A percentile compares a stretch with the other conserved stretches of the same genome.
phyloP scores from a whole-genome alignment of 2,113 vertebrate species.

The Alosa alosa region DNA sequence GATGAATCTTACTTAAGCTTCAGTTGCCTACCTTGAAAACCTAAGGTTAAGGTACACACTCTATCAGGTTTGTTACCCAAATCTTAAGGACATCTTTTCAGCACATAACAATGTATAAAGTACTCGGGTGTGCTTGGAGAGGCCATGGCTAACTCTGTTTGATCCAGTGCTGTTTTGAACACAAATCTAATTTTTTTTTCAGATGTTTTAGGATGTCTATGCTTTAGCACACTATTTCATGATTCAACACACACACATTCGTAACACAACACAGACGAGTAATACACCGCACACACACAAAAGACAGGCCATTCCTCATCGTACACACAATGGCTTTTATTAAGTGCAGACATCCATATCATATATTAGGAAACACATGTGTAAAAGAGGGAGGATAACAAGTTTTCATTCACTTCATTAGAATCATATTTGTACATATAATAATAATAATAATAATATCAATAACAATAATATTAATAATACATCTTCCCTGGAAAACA shows the following conservation, averaged over 20 bases:
- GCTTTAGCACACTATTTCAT: no score
- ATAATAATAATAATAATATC: constrained; percentile 42
- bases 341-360: constrained; percentile 74
- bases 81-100: no score
- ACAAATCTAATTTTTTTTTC: neutral
- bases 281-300: constrained; percentile 60
- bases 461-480: constrained; percentile 55
- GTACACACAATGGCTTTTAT: constrained; percentile 69
- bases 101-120: neutral
- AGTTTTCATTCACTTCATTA: constrained; percentile 66
- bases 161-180: neutral
- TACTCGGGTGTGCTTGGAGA: constrained; percentile 32
- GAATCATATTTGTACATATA: constrained; percentile 70
- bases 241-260: neutral
- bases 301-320: constrained; percentile 39
- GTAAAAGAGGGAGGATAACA: constrained; percentile 58
- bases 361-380: constrained; percentile 80
- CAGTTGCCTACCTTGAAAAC: no score
- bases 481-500: constrained; percentile 52
- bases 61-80: no score
- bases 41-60: no score
- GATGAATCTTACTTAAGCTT: no score
- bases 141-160: neutral
- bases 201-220: neutral
- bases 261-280: neutral